Conservation (phyloP, 2,113 vertebrate species). For the Pycnonotus jocosus region DNA sequence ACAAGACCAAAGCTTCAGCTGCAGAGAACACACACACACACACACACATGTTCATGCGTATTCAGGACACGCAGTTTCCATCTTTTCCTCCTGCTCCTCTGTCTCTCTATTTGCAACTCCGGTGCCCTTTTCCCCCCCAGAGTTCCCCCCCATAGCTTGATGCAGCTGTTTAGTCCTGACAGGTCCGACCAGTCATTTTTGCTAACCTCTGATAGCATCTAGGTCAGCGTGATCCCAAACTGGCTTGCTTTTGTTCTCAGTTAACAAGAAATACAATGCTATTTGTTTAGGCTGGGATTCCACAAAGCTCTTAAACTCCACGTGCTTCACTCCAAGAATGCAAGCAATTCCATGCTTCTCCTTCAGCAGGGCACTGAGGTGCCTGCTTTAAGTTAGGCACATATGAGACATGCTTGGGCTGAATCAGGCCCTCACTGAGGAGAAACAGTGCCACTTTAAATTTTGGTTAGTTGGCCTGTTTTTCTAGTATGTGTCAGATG, state of each 20-base stretch:
- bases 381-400: not conserved
- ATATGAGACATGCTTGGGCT: not conserved
- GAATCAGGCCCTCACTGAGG: not conserved
- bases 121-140: not conserved
- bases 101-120: not conserved
- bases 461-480: not conserved
- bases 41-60: not conserved
- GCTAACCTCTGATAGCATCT: conserved; percentile 53
- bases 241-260: conserved; percentile 1
- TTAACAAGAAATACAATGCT: conserved; percentile 21
- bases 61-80: conserved; percentile 31
- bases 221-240: conserved; percentile 41
- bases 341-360: not conserved
- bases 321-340: not conserved
- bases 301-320: conserved; percentile 22
- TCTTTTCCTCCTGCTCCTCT: conserved; percentile 20
- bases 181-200: conserved; percentile 37
- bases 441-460: not conserved
- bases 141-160: not conserved
- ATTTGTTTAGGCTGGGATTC: conserved; percentile 32
- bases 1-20: not conserved
- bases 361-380: not conserved
- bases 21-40: not conserved
- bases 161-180: conserved; percentile 41
- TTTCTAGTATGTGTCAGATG: not conserved